Conservation (phyloP, 2,113 vertebrate genomes). For the Phylloscopus trochilus region DNA sequence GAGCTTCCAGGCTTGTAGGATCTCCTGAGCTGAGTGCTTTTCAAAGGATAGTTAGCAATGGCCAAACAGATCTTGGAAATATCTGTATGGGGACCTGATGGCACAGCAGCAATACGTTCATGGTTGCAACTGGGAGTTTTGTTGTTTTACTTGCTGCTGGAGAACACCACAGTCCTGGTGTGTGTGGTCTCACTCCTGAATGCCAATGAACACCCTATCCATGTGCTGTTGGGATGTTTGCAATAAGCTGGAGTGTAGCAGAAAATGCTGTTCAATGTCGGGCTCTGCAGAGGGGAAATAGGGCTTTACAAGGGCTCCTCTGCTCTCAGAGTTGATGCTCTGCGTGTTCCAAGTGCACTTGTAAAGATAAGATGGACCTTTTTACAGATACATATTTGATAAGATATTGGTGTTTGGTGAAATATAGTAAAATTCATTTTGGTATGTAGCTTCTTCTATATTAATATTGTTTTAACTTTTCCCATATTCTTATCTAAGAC, state of each 20-base stretch:
- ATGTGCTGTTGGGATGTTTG: neutral
- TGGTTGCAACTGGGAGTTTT: neutral
- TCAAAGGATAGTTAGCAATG: neutral
- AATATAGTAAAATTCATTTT: neutral
- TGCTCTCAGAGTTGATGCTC: neutral
- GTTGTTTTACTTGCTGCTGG: neutral
- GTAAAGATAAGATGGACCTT: neutral
- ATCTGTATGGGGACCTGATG: neutral
- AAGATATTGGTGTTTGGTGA: neutral
- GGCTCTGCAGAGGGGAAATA: neutral
- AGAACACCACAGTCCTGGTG: neutral
- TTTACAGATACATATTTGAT: neutral
- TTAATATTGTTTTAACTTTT: neutral
- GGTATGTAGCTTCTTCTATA: neutral
- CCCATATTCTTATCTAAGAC: neutral
- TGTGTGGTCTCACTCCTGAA: fast-evolving
- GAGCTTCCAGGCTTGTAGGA: neutral
- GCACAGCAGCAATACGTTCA: neutral
- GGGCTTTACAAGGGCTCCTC: neutral
- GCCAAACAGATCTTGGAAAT: neutral
- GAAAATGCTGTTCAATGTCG: neutral
- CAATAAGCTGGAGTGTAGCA: neutral
- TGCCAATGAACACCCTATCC: neutral
- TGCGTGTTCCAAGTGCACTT: fast-evolving
- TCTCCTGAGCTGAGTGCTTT: neutral